These are phyloP conservation scores for Rhinolophus sinicus DNA, from an alignment of 2,113 vertebrate species.

Conservation along the genomic window DNA sequence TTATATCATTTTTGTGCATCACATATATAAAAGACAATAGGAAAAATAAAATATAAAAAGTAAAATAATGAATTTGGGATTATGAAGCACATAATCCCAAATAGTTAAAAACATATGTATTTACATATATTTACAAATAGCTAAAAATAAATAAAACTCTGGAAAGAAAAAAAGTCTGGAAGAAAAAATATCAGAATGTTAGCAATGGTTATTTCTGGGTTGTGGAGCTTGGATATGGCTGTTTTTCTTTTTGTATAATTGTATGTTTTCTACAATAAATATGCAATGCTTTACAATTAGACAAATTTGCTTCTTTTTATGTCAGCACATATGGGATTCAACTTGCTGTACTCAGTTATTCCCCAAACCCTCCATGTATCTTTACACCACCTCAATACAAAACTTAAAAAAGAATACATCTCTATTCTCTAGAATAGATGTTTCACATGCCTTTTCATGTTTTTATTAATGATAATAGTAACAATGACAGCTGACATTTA, in stretches of 20 bases:
- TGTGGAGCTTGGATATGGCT: background rate
- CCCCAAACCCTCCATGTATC: background rate
- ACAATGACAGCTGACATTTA: background rate
- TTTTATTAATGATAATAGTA: background rate
- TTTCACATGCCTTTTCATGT: background rate
- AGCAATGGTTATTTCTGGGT: constrained; percentile 43
- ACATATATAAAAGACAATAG: background rate
- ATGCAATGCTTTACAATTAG: constrained; percentile 49
- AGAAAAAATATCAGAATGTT: constrained; percentile 23
- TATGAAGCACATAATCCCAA: background rate
- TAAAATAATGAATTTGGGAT: constrained; percentile 17
- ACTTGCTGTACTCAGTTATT: constrained; percentile 22
- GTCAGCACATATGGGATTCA: constrained; percentile 32
- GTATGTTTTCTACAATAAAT: constrained; percentile 20
- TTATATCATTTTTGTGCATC: background rate
- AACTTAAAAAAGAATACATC: background rate
- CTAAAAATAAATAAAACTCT: background rate
- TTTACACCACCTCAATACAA: background rate
- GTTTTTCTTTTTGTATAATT: constrained; percentile 8
- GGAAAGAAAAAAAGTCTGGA: background rate
- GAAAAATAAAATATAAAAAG: constrained; percentile 41
- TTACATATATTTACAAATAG: background rate
- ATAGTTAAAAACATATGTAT: background rate
- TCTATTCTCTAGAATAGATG: background rate
- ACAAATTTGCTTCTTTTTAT: constrained; percentile 62